These are phyloP conservation scores for Tichodroma muraria DNA, from an alignment of 2,113 vertebrate species.

Conservation along the genomic window DNA sequence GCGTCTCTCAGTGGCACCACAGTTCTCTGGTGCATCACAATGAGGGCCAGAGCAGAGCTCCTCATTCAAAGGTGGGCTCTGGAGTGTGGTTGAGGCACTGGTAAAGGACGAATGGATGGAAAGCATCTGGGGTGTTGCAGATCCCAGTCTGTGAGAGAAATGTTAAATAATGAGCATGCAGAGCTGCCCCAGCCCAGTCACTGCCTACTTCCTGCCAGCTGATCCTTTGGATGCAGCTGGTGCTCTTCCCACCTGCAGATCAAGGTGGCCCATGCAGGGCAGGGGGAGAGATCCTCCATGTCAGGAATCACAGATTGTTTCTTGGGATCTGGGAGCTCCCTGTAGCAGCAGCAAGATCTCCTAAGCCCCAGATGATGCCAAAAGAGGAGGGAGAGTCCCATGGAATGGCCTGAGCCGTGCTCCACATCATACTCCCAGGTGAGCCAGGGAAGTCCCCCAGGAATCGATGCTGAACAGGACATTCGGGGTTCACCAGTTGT, in stretches of 20 bases:
- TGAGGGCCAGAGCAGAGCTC: background rate
- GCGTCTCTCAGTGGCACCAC: background rate
- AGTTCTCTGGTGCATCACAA: background rate
- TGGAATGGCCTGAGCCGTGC: fast-evolving
- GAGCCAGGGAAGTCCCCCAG: background rate
- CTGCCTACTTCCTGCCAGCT: fast-evolving
- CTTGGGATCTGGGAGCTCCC: background rate
- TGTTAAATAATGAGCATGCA: background rate
- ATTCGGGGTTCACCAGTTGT: background rate
- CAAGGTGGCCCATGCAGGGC: background rate
- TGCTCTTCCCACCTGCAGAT: background rate
- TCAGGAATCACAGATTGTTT: background rate
- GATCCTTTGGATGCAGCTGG: background rate
- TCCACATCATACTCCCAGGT: background rate
- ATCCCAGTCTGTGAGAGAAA: background rate
- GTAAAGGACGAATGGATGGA: background rate
- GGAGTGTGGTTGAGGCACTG: background rate
- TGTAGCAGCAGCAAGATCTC: background rate
- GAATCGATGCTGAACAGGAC: fast-evolving
- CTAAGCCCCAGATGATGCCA: background rate
- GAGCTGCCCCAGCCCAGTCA: background rate
- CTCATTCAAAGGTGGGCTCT: background rate
- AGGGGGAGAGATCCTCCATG: background rate
- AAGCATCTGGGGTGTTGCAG: background rate
- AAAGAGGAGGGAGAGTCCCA: background rate